Base-by-base conservation (phyloP, 2,113 vertebrate genomes). In the Anthoscopus minutus region DNA sequence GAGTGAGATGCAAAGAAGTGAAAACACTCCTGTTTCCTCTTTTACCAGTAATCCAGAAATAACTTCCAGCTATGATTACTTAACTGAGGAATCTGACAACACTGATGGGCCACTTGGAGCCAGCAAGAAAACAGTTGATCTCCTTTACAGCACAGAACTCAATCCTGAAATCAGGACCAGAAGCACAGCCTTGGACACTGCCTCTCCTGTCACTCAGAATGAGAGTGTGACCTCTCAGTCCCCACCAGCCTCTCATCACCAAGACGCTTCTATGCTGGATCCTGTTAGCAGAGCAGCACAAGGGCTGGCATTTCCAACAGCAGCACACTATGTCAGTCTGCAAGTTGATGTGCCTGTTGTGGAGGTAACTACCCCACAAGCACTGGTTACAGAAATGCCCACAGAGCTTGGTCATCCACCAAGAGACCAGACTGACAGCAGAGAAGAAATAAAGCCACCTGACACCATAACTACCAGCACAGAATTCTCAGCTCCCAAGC, bases 81-180 rank as follows among this genome's bases (percentile, higher is more conserved):
- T 97, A 92, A 97, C 95, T 1, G 93, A 94, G 89, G 96, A 96
- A 69, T 93, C 97, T 82, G 96, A 96, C 9, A n/a, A 93, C 61
- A 77, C 81, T 8, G 97, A 95, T 48, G 93, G 80, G 15, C 95
- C 98, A 35, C 92, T 93, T 54, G 96, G 85, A 80, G 86, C 37
- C 33, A 88, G 62, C 25, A 93, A 94, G 53, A 85, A 85, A 62
- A 30, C 82, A 0, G 5, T 0, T 35, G 87, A 95, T 72, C 21
- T 40, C 25, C 45, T 90, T 64, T 48, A 93, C 48, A 96, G 83
- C 89, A 92, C 87, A 19, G 88, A 97, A 56, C 58, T 76, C 48
- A 73, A 22, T 54, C 84, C 81, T 57, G 80, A 95, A 50, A 82
- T 80, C 10, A 90, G 94, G 94, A 92, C 84, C 25, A 85, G 76